Evolutionary conservation across 2,113 vertebrate genomes (phyloP).

Genomic region (Cyprichromis sp.): DNA sequence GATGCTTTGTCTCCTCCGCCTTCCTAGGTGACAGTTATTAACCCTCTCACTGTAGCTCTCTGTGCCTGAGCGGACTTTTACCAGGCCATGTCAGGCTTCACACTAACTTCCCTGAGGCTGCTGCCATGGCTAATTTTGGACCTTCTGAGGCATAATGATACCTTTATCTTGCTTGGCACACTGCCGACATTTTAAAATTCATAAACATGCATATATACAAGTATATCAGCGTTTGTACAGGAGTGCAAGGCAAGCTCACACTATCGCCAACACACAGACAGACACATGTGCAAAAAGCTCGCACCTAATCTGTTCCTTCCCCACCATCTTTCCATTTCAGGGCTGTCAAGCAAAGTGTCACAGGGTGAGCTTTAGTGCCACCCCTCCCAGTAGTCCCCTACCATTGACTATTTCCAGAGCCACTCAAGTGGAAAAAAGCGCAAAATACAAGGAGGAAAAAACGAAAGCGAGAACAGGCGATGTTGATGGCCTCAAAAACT

Average conservation of each 20-base stretch:
- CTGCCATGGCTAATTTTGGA: conserved; percentile 52
- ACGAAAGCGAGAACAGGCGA: not conserved
- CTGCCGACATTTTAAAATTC: conserved; percentile 4
- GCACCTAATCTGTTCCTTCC: not conserved
- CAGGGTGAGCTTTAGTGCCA: conserved; percentile 9
- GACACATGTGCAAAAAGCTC: not conserved
- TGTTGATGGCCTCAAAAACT: not conserved
- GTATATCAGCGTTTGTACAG: not conserved
- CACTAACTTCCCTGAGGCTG: not conserved
- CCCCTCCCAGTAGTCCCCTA: not conserved
- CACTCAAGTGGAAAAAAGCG: not conserved
- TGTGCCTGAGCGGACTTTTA: not conserved
- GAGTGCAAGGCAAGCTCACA: not conserved
- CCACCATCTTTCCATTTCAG: not conserved
- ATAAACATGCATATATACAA: not conserved
- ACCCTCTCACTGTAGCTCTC: not conserved
- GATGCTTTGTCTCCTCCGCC: not conserved
- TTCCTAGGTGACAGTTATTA: not conserved
- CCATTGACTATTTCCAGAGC: conserved; percentile 21
- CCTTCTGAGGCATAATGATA: conserved; percentile 41
- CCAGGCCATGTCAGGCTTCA: not conserved
- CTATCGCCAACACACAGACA: not conserved
- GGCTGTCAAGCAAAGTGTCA: conserved; percentile 19
- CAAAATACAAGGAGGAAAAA: not conserved
- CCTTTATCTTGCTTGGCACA: conserved; percentile 38